Conservation (phyloP, 2,888 invertebrate species). For the Pinctada fucata region DNA sequence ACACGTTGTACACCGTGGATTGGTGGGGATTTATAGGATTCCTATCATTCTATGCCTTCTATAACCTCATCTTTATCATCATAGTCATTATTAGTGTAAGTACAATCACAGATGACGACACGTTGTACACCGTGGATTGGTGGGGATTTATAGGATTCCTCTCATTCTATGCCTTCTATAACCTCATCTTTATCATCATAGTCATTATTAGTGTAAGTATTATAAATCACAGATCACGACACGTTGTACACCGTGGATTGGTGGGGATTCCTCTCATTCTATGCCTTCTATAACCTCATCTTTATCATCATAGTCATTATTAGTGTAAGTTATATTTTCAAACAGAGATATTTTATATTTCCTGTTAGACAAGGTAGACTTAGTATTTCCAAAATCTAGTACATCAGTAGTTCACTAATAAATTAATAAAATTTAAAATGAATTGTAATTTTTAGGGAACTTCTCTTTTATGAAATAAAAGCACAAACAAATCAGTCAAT, state of each 20-base stretch:
- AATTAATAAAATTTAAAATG: neutral
- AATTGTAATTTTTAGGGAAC: neutral
- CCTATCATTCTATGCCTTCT: slow-evolving; percentile 59
- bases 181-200: slow-evolving; percentile 60
- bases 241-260: slow-evolving; percentile 53
- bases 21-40: slow-evolving; percentile 65
- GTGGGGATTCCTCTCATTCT: slow-evolving; percentile 65
- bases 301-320: slow-evolving; percentile 64
- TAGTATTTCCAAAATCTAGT: neutral
- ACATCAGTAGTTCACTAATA: neutral
- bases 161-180: slow-evolving; percentile 62
- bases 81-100: slow-evolving; percentile 65
- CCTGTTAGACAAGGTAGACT: neutral
- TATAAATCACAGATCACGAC: slow-evolving; percentile 33
- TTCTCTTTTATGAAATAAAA: too few species aligned
- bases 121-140: slow-evolving; percentile 53
- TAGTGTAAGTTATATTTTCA: slow-evolving; percentile 52
- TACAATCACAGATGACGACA: slow-evolving; percentile 32
- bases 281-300: slow-evolving; percentile 59
- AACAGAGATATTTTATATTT: neutral
- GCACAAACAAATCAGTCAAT: too few species aligned
- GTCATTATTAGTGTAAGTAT: slow-evolving; percentile 64
- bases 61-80: slow-evolving; percentile 62
- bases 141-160: slow-evolving; percentile 66
- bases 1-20: slow-evolving; percentile 52